Evolutionary conservation across 1,140 invertebrate genomes (phyloP).

Genomic region (Ditylenchus dipsaci): DNA sequence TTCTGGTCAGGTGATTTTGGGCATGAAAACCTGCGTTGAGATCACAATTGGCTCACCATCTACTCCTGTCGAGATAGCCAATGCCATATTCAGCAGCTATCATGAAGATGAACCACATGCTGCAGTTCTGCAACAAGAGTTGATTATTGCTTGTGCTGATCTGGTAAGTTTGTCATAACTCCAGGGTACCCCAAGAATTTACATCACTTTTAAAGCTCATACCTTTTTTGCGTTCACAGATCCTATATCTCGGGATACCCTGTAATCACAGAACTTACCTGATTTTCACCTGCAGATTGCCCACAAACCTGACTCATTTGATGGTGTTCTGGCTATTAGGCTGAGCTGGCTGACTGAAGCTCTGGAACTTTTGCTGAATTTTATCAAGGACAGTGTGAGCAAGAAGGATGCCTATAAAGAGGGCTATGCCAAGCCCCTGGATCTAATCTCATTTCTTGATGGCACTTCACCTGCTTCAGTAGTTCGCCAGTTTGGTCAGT

Average conservation of each 20-base stretch:
- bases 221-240: no score
- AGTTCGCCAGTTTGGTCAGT: slow-evolving; percentile 31
- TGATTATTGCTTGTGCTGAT: slow-evolving; percentile 74
- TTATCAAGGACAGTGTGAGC: slow-evolving; percentile 21
- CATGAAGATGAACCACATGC: slow-evolving; percentile 82
- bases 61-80: slow-evolving; percentile 68
- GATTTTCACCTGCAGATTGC: slow-evolving; percentile 74
- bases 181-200: background rate
- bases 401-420: slow-evolving; percentile 16
- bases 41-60: slow-evolving; percentile 92
- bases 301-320: slow-evolving; percentile 73
- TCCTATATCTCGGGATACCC: no score
- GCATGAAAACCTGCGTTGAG: slow-evolving; percentile 83
- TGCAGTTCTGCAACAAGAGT: slow-evolving; percentile 90
- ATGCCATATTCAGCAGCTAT: slow-evolving; percentile 59
- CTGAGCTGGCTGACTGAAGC: slow-evolving; percentile 52
- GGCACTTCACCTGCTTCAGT: slow-evolving; percentile 27
- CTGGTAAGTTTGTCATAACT: slow-evolving; percentile 69
- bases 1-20: slow-evolving; percentile 75
- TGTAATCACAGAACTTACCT: no score
- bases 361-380: slow-evolving; percentile 46
- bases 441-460: slow-evolving; percentile 8
- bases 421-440: slow-evolving; percentile 2
- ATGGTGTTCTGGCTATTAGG: slow-evolving; percentile 54
- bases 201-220: background rate